phyloP scores from a whole-genome alignment of 2,113 vertebrate species.

The Alexandromys fortis region DNA sequence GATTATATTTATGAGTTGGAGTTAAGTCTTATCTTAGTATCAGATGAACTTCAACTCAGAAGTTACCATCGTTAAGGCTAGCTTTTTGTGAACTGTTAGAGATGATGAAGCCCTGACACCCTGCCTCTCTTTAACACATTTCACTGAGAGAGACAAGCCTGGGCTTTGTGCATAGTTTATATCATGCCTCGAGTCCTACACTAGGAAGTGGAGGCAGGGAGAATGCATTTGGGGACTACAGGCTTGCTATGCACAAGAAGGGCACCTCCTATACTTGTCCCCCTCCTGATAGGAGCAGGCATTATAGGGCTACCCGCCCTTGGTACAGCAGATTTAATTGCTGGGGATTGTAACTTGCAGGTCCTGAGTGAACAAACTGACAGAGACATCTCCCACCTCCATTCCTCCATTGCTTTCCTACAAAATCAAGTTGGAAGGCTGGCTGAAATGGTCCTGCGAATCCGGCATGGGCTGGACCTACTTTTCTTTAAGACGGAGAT shows the following conservation, averaged over 20 bases:
- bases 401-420: background rate
- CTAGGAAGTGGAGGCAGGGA: background rate
- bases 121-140: background rate
- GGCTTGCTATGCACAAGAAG: background rate
- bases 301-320: background rate
- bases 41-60: too few relatives aligned
- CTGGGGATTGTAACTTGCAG: background rate
- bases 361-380: background rate
- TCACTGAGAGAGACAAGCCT: background rate
- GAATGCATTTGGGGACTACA: background rate
- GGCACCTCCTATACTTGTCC: background rate
- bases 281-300: background rate
- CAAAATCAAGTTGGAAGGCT: background rate
- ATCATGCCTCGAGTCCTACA: background rate
- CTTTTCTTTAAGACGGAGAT: background rate
- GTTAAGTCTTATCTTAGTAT: too few relatives aligned
- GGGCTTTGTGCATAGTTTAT: background rate
- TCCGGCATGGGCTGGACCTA: background rate
- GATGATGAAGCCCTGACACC: background rate
- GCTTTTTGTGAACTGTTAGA: too few relatives aligned
- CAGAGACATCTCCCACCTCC: background rate
- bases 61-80: too few relatives aligned
- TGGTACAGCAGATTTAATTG: background rate
- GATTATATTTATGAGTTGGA: too few relatives aligned
- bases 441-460: background rate